Evolutionary conservation across 2,888 invertebrate species (phyloP).

Genomic region (Erpobdella octoculata): DNA sequence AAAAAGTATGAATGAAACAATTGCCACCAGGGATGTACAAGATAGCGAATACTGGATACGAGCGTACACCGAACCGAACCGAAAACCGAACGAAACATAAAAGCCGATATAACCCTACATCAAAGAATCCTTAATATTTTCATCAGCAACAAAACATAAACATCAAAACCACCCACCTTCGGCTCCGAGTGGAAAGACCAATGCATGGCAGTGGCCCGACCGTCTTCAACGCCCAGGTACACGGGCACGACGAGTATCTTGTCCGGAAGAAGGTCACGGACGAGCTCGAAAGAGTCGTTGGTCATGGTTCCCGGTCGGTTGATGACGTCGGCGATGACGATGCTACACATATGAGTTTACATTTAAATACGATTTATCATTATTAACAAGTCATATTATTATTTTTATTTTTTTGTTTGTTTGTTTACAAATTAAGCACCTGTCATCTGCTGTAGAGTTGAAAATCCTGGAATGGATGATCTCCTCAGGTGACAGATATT

Average conservation of each 20-base stretch:
- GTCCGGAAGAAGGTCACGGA: background rate
- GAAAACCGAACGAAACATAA: no score
- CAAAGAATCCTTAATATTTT: no score
- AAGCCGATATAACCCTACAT: no score
- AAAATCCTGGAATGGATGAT: conserved; percentile 42
- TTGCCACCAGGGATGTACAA: no score
- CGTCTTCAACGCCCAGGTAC: background rate
- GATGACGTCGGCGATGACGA: background rate
- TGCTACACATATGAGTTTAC: background rate
- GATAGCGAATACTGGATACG: no score
- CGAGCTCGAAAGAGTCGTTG: background rate
- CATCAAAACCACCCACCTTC: background rate
- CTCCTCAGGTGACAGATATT: conserved; percentile 49
- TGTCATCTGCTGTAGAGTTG: background rate
- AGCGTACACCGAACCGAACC: no score
- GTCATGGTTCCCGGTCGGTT: no score
- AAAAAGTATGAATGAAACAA: no score
- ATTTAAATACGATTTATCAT: no score
- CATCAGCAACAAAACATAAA: background rate
- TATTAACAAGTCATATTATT: background rate
- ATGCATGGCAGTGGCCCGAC: background rate
- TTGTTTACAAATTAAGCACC: background rate
- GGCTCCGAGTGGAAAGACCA: conserved; percentile 6
- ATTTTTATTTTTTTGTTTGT: background rate
- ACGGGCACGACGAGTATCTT: background rate